Percentiles rank a stretch among this genome's conserved stretches.
Evolutionary conservation across 2,888 invertebrate species (phyloP).

Genomic region (Pandemis cinnamomeana): DNA sequence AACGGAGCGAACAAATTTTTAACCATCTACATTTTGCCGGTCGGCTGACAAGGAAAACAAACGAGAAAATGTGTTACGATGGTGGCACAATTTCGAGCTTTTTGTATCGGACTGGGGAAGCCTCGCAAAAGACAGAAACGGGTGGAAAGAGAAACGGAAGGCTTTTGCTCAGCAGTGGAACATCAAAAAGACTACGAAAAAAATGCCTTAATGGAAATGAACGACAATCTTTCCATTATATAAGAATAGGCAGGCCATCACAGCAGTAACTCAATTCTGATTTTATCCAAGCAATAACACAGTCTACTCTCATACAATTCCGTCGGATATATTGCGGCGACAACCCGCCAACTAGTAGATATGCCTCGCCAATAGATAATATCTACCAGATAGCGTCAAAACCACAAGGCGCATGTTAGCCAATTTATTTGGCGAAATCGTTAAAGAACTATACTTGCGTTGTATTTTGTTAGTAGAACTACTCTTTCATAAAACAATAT

Average conservation of each 20-base stretch:
- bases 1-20: no score
- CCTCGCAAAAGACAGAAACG: no score
- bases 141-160: no score
- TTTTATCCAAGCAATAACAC: background rate
- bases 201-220: background rate
- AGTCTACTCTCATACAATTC: background rate
- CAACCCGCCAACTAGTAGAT: background rate
- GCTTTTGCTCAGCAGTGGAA: no score
- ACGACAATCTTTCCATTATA: background rate
- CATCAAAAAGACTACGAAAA: no score
- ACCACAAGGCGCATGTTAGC: background rate
- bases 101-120: no score
- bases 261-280: background rate
- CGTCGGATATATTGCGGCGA: background rate
- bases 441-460: background rate
- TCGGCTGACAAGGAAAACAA: no score
- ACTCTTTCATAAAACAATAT: background rate
- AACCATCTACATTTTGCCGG: no score
- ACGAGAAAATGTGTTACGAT: no score
- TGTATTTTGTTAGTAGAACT: background rate
- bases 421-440: background rate
- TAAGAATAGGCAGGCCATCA: background rate
- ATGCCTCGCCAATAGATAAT: conserved; percentile 1
- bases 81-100: no score
- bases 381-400: background rate